These are phyloP conservation scores for Chamaetylas fuelleborni DNA, from an alignment of 2,113 vertebrate genomes.

Conservation along the genomic window DNA sequence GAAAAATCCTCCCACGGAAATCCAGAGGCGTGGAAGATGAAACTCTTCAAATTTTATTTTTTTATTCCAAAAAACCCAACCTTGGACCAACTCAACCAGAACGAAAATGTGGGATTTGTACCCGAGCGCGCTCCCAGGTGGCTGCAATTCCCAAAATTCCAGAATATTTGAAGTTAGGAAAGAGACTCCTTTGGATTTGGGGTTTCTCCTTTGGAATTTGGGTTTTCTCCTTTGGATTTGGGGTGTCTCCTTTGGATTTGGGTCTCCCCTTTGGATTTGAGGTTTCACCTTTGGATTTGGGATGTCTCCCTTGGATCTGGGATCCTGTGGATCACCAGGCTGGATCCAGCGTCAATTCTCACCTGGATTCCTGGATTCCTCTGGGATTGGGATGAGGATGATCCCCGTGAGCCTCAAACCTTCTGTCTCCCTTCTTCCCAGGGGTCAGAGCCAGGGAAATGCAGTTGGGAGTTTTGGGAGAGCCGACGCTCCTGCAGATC, in stretches of 20 bases:
- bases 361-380: not conserved
- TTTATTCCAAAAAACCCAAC: not conserved
- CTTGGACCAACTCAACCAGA: too few species aligned
- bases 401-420: fast-evolving
- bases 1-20: not conserved
- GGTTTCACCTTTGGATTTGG: too few species aligned
- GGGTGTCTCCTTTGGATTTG: too few species aligned
- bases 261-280: too few species aligned
- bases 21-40: fast-evolving
- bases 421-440: not conserved
- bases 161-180: not conserved
- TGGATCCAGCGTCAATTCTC: too few species aligned
- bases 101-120: not conserved
- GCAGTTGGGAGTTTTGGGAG: not conserved
- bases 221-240: not conserved
- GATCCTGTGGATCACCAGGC: too few species aligned
- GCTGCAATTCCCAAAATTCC: not conserved
- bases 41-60: not conserved
- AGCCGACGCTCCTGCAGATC: not conserved
- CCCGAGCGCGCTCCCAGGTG: fast-evolving
- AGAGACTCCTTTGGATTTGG: too few species aligned
- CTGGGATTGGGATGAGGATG: fast-evolving
- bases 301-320: too few species aligned
- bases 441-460: fast-evolving
- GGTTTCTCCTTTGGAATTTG: too few species aligned